phyloP scores from a whole-genome alignment of 2,797 vertebrate genomes.

The Danio jaintianensis region DNA sequence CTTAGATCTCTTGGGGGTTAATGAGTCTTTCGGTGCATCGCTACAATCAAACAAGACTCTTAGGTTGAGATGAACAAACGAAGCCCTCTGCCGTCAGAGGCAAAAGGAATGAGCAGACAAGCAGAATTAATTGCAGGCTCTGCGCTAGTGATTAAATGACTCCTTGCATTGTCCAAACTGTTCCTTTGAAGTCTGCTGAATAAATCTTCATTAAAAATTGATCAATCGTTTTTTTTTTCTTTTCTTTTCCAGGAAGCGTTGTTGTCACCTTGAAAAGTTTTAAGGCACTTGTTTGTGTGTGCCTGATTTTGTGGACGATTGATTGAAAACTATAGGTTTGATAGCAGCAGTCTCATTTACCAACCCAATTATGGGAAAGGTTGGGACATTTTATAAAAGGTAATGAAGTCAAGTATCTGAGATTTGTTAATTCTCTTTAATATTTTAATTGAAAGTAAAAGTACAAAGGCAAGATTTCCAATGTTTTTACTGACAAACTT shows the following conservation, averaged over 20 bases:
- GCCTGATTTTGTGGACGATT: conserved; percentile 75
- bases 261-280: conserved; percentile 55
- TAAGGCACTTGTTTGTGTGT: conserved; percentile 35
- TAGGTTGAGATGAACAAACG: conserved; percentile 10
- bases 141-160: conserved; percentile 58
- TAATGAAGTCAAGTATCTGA: too few relatives aligned
- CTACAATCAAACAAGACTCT: conserved; percentile 13
- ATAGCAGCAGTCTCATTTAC: background rate
- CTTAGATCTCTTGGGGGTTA: conserved; percentile 13
- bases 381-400: too few relatives aligned
- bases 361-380: too few relatives aligned
- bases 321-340: conserved; percentile 54
- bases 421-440: too few relatives aligned
- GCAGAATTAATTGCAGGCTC: conserved; percentile 57
- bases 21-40: conserved; percentile 22
- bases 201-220: conserved; percentile 62
- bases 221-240: conserved; percentile 32
- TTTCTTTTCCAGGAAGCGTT: background rate
- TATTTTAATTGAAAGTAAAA: too few relatives aligned
- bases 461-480: too few relatives aligned
- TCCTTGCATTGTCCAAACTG: conserved; percentile 52
- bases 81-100: conserved; percentile 37
- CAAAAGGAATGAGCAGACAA: conserved; percentile 48
- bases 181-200: conserved; percentile 52
- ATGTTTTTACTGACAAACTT: too few relatives aligned